Conservation (phyloP, 2,888 invertebrate genomes). For the Nasonia oneida region DNA sequence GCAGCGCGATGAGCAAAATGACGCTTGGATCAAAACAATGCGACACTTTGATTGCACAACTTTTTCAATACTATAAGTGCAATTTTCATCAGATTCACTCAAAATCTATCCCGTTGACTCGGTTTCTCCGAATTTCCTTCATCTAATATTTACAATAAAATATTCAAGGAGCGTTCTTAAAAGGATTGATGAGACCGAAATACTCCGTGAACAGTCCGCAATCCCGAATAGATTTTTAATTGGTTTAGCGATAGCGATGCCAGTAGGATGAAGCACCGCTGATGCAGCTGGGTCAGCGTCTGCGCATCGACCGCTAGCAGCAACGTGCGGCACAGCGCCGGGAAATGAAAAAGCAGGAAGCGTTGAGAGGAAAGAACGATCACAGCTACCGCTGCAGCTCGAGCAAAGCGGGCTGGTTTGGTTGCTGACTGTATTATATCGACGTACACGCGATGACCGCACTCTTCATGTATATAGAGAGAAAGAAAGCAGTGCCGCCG, state of each 20-base stretch:
- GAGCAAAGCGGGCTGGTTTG: background rate
- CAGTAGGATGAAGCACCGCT: background rate
- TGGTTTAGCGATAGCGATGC: background rate
- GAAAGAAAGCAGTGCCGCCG: conserved; percentile 18
- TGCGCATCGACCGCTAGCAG: background rate
- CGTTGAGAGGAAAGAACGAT: background rate
- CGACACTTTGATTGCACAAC: background rate
- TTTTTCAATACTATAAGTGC: no score
- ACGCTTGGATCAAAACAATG: background rate
- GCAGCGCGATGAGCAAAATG: background rate
- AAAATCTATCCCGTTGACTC: no score
- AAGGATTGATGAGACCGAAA: no score
- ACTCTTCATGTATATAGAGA: background rate
- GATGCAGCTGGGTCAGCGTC: background rate
- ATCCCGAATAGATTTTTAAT: background rate
- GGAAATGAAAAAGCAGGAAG: background rate
- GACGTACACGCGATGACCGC: conserved; percentile 1
- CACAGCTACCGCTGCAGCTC: background rate
- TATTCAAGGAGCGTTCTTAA: no score
- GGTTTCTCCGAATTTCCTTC: no score
- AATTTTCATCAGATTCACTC: no score
- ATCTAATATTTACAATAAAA: no score
- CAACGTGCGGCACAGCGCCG: background rate
- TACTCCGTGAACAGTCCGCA: no score
- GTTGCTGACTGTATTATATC: background rate